Evolutionary conservation across 2,888 invertebrate genomes (phyloP), one percentile per base, ranked within the genome.

Genomic region (Phasia obesa): DNA sequence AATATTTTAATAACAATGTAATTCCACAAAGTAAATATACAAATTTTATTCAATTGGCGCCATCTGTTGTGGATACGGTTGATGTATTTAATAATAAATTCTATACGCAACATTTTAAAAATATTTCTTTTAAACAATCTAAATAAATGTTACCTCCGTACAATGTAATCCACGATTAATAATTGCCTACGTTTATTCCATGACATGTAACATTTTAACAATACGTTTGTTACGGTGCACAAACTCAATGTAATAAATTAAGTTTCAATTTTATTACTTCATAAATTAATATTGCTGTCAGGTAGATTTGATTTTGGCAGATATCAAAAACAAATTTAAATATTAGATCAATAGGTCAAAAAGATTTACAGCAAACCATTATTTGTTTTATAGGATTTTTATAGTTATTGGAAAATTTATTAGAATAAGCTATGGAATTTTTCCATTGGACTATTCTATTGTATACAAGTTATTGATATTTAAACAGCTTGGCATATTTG

Each of bases 221-320:
- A 31, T 9, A 31, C 31, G 6, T 4, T 31, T 31, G 31, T 9
- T 31, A 31, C 6, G n/a, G 35, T n/a, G 21, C 31, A 35, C n/a
- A 55, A 47, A 57, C 23, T 38, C 5, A 47, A 21, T 9, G 17
- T 38, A 21, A 59, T 49, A 49, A 23, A 71, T 25, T 49, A 21
- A 25, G 23, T 49, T 27, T 25, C 3, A 42, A 27, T 21, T 25
- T 42, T 35, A 35, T 38, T 42, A 42, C 19, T 51, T 51, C 17
- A 73, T 19, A 23, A 60, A 73, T 73, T 53, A 27, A 53, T 62
- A 73, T 73, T 62, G 53, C 62, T 21, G 5, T n/a, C 62, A 60
- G 9, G 25, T 62, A 62, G n/a, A 44, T 53, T 51, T 42, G 53
- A 21, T 11, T 25, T 44, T 35, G 17, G 42, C 17, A 55, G 42